Percentiles rank a stretch among this genome's conserved stretches.
Conservation (phyloP, 2,113 vertebrate species). For the Ptychochromis oligacanthus region DNA sequence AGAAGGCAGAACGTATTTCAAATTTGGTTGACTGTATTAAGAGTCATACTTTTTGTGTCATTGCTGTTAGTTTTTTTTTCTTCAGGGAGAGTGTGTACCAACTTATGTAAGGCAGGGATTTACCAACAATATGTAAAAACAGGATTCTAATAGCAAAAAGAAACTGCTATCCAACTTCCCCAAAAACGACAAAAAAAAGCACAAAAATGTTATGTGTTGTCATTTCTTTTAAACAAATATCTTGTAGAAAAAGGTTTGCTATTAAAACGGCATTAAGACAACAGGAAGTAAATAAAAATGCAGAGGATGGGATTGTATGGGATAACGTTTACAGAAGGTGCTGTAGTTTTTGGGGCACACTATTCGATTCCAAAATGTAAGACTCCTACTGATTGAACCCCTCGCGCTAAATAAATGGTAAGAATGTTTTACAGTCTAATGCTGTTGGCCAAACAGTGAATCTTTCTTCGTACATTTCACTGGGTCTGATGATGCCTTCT, state of each 20-base stretch:
- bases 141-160: slow-evolving; percentile 18
- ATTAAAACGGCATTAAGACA: slow-evolving; percentile 65
- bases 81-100: slow-evolving; percentile 9
- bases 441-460: background rate
- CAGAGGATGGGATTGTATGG: slow-evolving; percentile 2
- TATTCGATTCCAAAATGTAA: slow-evolving; percentile 1
- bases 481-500: background rate
- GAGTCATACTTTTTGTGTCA: slow-evolving; percentile 18
- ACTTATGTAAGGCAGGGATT: slow-evolving; percentile 31
- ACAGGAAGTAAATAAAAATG: slow-evolving; percentile 46
- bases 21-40: background rate
- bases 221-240: slow-evolving; percentile 44
- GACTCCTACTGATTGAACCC: slow-evolving; percentile 12
- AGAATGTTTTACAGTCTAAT: background rate
- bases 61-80: slow-evolving; percentile 39
- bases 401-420: background rate
- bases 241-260: slow-evolving; percentile 57
- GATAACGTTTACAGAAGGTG: slow-evolving; percentile 37
- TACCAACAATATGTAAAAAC: slow-evolving; percentile 44
- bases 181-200: background rate
- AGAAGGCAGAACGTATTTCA: background rate
- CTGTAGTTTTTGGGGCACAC: slow-evolving; percentile 27
- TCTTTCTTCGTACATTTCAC: slow-evolving; percentile 3
- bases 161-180: slow-evolving; percentile 7
- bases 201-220: slow-evolving; percentile 38